Evolutionary conservation across 1,140 invertebrate genomes (phyloP).

Genomic region (Laodelphax striatellus): DNA sequence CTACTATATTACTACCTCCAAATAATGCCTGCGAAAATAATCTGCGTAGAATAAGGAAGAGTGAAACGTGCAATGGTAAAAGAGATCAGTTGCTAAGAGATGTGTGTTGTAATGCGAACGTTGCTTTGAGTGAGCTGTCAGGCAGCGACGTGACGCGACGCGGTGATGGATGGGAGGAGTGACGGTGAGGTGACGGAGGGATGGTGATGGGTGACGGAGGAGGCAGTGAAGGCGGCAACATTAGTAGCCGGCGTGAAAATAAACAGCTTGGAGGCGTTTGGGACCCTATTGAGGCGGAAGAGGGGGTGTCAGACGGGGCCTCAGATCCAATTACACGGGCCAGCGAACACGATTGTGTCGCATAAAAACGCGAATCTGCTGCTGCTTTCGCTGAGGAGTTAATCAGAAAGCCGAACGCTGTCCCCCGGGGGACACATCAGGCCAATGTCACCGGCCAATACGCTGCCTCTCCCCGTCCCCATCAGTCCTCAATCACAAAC

Average conservation of each 20-base stretch:
- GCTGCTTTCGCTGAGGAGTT: background rate
- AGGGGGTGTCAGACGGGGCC: background rate
- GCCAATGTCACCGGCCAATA: background rate
- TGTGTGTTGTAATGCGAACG: no score
- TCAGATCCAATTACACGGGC: background rate
- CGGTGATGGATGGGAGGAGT: no score
- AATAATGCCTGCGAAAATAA: no score
- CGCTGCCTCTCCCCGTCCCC: background rate
- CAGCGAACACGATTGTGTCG: background rate
- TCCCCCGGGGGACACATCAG: background rate
- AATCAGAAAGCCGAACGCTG: background rate
- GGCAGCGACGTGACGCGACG: no score
- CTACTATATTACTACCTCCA: no score
- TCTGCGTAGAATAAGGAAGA: no score
- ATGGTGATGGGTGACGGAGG: background rate
- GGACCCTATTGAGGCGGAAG: background rate
- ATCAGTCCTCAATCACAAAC: background rate
- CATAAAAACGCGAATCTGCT: background rate
- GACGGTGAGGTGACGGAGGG: background rate
- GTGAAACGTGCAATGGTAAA: no score
- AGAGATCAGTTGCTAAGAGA: no score
- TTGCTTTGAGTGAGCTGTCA: no score
- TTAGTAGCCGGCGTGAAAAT: background rate
- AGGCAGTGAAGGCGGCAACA: background rate
- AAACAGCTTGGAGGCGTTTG: conserved; percentile 1